Evolutionary conservation across 2,888 invertebrate genomes (phyloP).

Genomic region (Temnothorax unifasciatus): DNA sequence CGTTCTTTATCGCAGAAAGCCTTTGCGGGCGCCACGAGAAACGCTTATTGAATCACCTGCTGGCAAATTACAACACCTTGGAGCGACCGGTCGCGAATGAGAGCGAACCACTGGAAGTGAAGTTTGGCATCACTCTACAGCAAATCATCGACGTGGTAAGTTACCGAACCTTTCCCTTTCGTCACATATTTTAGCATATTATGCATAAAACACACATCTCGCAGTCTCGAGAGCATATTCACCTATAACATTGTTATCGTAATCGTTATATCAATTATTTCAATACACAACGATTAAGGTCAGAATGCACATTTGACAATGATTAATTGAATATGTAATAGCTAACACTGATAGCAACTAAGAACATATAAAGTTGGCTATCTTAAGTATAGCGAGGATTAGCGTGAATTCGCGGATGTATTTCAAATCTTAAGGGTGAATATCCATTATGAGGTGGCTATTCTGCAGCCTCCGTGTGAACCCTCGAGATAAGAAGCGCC

Average conservation of each 20-base stretch:
- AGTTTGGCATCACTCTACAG: constrained; percentile 96
- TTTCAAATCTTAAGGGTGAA: constrained; percentile 18
- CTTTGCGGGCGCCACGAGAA: constrained; percentile 96
- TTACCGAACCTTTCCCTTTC: constrained; percentile 75
- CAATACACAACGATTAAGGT: not conserved
- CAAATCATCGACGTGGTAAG: constrained; percentile 98
- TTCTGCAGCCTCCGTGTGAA: constrained; percentile 59
- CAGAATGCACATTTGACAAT: not conserved
- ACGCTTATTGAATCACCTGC: constrained; percentile 93
- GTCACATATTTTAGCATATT: not conserved
- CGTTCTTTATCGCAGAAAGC: constrained; percentile 90
- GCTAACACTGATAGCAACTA: not conserved
- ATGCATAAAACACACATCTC: not conserved
- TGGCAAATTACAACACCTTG: constrained; percentile 94
- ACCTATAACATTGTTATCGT: not conserved
- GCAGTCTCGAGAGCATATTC: not conserved
- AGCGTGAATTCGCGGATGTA: constrained; percentile 5
- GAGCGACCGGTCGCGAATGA: constrained; percentile 97
- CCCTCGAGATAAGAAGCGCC: constrained; percentile 63
- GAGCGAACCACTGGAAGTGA: constrained; percentile 95
- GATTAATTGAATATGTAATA: not conserved
- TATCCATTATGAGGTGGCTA: constrained; percentile 28
- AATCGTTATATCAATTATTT: not conserved
- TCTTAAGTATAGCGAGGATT: not conserved
- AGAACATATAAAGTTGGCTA: not conserved